These are phyloP conservation scores for Dufourea novaeangliae DNA, from an alignment of 1,140 invertebrate genomes.

Conservation along the genomic window DNA sequence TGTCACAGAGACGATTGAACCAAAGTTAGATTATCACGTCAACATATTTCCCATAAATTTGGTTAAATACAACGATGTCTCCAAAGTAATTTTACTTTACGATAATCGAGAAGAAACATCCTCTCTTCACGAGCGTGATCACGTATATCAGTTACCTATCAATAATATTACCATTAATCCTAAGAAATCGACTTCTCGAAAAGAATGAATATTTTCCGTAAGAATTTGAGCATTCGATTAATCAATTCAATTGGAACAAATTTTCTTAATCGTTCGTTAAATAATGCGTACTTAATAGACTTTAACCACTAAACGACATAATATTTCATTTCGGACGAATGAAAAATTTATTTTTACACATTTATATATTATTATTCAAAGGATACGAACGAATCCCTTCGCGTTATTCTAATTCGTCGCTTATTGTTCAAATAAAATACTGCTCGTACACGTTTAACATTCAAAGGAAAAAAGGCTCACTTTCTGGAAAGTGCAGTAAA, in stretches of 20 bases:
- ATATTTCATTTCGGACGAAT: background rate
- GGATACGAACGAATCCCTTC: background rate
- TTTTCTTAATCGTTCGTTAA: background rate
- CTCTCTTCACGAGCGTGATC: background rate
- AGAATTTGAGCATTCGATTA: background rate
- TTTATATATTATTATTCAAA: too few relatives aligned
- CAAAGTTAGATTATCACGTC: background rate
- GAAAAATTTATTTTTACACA: too few relatives aligned
- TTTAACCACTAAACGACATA: background rate
- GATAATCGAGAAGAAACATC: background rate
- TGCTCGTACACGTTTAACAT: background rate
- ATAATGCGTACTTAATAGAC: background rate
- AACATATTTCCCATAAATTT: background rate
- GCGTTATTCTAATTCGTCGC: background rate
- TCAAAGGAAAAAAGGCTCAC: background rate
- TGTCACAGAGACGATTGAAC: too few relatives aligned
- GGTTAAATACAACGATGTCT: background rate
- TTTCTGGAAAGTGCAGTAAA: background rate
- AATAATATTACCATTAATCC: background rate
- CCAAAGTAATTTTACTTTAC: too few relatives aligned
- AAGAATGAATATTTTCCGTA: background rate
- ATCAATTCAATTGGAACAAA: background rate
- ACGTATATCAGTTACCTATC: background rate
- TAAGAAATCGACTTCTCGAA: background rate
- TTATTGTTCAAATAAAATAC: background rate